Evolutionary conservation across 1,140 invertebrate genomes (phyloP).

Genomic region (Hyles euphorbiae): DNA sequence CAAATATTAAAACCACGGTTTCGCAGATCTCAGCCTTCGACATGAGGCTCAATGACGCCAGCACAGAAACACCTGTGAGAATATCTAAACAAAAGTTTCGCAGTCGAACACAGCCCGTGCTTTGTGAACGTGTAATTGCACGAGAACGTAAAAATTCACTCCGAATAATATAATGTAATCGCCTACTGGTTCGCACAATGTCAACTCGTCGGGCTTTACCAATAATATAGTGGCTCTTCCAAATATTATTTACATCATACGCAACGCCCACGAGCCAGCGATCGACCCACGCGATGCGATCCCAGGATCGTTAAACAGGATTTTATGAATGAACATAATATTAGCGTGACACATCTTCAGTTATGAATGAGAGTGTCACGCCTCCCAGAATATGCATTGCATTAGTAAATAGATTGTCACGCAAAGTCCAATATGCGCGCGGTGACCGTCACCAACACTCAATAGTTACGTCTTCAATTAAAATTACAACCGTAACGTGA

Average conservation of each 20-base stretch:
- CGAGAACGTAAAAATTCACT: too few relatives aligned
- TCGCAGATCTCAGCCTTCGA: constrained; percentile 58
- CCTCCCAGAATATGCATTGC: too few relatives aligned
- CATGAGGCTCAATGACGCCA: constrained; percentile 57
- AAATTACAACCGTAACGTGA: constrained; percentile 2
- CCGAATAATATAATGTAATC: too few relatives aligned
- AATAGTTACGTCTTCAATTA: not conserved
- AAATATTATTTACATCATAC: constrained; percentile 1
- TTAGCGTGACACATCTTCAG: constrained; percentile 4
- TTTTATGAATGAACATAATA: constrained; percentile 4
- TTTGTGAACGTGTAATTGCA: constrained; percentile 4
- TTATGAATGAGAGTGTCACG: constrained; percentile 1
- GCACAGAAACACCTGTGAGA: constrained; percentile 68
- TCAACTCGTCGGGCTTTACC: too few relatives aligned
- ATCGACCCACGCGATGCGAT: not conserved
- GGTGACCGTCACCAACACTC: too few relatives aligned
- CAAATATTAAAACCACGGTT: constrained; percentile 51
- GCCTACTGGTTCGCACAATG: too few relatives aligned
- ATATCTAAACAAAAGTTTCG: constrained; percentile 57
- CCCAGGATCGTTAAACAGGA: not conserved
- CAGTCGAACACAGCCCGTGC: not conserved
- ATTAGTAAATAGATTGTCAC: too few relatives aligned
- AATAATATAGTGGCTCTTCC: too few relatives aligned
- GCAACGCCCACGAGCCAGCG: not conserved
- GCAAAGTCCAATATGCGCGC: too few relatives aligned